Evolutionary conservation across 2,113 vertebrate genomes (phyloP).

Genomic region (Nematolebias whitei): DNA sequence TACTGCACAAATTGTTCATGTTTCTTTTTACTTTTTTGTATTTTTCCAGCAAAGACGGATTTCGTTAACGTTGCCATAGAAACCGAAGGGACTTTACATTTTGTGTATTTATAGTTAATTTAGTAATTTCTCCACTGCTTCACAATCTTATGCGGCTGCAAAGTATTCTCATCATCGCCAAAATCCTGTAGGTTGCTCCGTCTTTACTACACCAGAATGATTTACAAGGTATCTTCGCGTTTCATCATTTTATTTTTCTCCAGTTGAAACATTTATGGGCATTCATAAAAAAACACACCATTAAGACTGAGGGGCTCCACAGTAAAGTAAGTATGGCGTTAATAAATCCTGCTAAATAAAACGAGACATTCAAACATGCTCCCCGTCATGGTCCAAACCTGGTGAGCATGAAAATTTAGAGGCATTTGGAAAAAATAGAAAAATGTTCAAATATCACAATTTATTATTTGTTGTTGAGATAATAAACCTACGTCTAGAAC

Average conservation of each 20-base stretch:
- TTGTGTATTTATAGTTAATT: constrained; percentile 3
- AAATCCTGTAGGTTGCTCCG: constrained; percentile 27
- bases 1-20: no score
- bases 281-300: constrained; percentile 76
- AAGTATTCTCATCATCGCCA: neutral
- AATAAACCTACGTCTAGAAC: neutral
- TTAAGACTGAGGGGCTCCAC: constrained; percentile 71
- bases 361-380: constrained; percentile 66
- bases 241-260: constrained; percentile 75
- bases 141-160: neutral
- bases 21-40: no score
- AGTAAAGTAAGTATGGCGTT: constrained; percentile 66
- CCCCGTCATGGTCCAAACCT: constrained; percentile 47
- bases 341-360: constrained; percentile 78
- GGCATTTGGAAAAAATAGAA: constrained; percentile 58
- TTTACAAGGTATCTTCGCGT: constrained; percentile 70
- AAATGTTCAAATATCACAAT: constrained; percentile 38
- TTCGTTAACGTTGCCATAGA: neutral
- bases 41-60: no score
- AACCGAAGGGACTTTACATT: neutral
- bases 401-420: constrained; percentile 60
- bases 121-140: constrained; percentile 1
- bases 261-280: constrained; percentile 76
- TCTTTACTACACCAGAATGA: constrained; percentile 59
- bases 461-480: constrained; percentile 30